Conservation (phyloP, 2,113 vertebrate species). For the Progne subis region DNA sequence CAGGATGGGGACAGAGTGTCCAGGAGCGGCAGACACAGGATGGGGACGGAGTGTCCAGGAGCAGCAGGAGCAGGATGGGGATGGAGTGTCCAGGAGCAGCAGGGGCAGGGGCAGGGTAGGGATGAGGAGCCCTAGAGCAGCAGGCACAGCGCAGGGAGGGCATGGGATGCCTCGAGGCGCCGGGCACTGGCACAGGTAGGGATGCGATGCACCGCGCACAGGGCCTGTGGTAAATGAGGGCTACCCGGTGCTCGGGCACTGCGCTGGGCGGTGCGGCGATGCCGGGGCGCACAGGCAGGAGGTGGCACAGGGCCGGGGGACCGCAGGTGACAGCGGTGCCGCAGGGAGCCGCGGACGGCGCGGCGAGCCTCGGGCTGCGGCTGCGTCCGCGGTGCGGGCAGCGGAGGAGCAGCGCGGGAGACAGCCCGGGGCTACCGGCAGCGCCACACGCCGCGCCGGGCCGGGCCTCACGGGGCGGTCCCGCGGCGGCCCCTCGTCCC, state of each 20-base stretch:
- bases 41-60: no score
- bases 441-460: background rate
- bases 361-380: background rate
- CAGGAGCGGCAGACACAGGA: no score
- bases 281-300: background rate
- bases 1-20: no score
- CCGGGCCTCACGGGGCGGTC: no score
- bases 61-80: no score
- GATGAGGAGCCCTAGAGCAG: background rate
- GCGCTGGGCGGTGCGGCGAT: background rate
- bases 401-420: background rate
- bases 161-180: rapidly evolving
- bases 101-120: background rate
- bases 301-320: background rate
- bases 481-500: no score
- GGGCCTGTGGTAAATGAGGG: background rate
- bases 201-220: background rate
- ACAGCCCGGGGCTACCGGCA: background rate
- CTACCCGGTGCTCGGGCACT: rapidly evolving
- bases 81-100: no score
- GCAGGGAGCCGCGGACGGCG: background rate
- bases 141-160: background rate
- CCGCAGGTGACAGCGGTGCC: background rate
- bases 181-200: background rate
- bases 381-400: background rate